These are phyloP conservation scores for Brachylomia viminalis DNA, from an alignment of 2,888 invertebrate genomes.

Conservation along the genomic window DNA sequence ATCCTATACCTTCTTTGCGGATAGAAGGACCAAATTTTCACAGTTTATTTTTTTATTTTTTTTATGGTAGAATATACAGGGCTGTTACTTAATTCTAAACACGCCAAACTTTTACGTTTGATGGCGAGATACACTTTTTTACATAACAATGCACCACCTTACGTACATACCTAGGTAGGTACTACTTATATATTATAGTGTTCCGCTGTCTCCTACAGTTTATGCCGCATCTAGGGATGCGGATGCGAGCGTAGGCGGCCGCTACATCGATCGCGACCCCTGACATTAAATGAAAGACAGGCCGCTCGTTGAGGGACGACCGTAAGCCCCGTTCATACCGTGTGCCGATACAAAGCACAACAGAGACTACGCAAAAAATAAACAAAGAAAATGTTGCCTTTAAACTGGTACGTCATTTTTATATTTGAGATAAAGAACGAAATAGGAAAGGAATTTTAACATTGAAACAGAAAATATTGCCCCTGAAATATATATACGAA, in stretches of 20 bases:
- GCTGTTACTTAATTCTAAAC: no score
- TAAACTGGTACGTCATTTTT: slow-evolving; percentile 5
- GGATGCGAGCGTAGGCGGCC: slow-evolving; percentile 80
- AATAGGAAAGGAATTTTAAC: slow-evolving; percentile 45
- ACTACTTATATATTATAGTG: no score
- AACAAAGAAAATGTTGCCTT: slow-evolving; percentile 26
- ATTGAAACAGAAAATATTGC: slow-evolving; percentile 49
- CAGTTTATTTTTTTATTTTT: no score
- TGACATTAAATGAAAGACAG: slow-evolving; percentile 86
- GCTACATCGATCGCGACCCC: slow-evolving; percentile 88
- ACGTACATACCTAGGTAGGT: no score
- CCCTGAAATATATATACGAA: slow-evolving; percentile 44
- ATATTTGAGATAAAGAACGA: slow-evolving; percentile 23
- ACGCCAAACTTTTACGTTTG: no score
- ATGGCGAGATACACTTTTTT: no score
- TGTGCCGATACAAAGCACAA: slow-evolving; percentile 41
- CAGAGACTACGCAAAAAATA: slow-evolving; percentile 22
- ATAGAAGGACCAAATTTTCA: slow-evolving; percentile 26
- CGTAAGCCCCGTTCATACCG: slow-evolving; percentile 55
- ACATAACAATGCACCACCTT: no score
- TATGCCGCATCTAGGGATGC: slow-evolving; percentile 68
- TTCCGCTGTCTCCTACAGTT: slow-evolving; percentile 61
- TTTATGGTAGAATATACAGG: no score
- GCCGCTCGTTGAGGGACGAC: slow-evolving; percentile 76
- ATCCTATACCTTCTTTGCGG: slow-evolving; percentile 3